These are phyloP conservation scores for Aphidoletes aphidimyza DNA, from an alignment of 2,888 invertebrate species.

Conservation along the genomic window DNA sequence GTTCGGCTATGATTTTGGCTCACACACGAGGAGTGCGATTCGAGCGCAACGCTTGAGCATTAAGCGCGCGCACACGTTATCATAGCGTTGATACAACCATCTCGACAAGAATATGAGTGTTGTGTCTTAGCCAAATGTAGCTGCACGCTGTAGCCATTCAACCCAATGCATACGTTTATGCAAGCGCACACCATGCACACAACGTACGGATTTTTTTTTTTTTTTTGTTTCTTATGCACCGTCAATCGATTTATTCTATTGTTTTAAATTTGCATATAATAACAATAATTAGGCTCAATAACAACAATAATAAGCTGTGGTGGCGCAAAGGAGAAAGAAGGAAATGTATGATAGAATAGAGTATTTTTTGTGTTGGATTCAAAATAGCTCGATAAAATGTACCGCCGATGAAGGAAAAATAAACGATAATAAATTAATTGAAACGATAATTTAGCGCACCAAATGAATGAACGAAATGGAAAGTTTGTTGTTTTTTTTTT, in stretches of 20 bases:
- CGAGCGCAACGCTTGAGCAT: no score
- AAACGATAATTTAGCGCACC: conserved; percentile 25
- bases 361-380: no score
- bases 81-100: neutral
- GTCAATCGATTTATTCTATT: conserved; percentile 4
- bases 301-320: neutral
- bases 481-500: neutral
- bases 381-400: no score
- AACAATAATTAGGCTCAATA: conserved; percentile 45
- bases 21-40: no score
- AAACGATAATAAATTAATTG: conserved; percentile 13
- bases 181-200: no score
- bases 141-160: no score
- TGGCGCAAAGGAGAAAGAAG: neutral
- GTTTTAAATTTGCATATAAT: conserved; percentile 47
- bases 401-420: neutral
- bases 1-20: neutral
- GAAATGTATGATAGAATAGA: no score
- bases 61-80: no score
- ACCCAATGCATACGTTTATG: no score
- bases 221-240: neutral
- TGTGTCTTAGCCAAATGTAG: no score
- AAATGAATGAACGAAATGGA: conserved; percentile 25
- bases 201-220: no score
- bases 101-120: neutral